Percentiles rank a stretch among this genome's conserved stretches.
These are phyloP conservation scores for Orestias chungarensis DNA, from an alignment of 2,797 vertebrate species.

Conservation along the genomic window DNA sequence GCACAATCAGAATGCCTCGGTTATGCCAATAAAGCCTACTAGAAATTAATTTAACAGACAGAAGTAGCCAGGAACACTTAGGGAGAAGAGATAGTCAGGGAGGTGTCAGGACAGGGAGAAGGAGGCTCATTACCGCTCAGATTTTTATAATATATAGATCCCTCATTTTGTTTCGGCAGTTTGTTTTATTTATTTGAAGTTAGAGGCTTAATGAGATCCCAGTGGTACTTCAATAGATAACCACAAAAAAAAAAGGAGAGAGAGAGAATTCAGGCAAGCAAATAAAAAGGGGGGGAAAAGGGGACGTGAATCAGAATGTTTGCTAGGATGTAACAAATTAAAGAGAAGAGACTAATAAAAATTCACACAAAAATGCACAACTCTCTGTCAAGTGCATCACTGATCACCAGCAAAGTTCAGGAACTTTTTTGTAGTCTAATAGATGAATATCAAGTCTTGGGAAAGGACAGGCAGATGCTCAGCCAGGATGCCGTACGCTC, in stretches of 20 bases:
- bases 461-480: slow-evolving; percentile 52
- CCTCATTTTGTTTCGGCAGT: slow-evolving; percentile 77
- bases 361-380: slow-evolving; percentile 28
- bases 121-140: slow-evolving; percentile 69
- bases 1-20: slow-evolving; percentile 69
- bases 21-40: slow-evolving; percentile 78
- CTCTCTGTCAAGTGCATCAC: slow-evolving; percentile 32
- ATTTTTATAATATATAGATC: slow-evolving; percentile 69
- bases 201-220: slow-evolving; percentile 85
- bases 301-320: slow-evolving; percentile 34
- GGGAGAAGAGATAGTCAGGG: slow-evolving; percentile 53
- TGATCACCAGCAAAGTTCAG: slow-evolving; percentile 41
- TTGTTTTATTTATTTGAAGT: slow-evolving; percentile 86
- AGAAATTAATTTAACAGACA: slow-evolving; percentile 81
- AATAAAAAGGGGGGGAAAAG: slow-evolving; percentile 36
- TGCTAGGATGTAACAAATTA: slow-evolving; percentile 21
- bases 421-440: slow-evolving; percentile 27
- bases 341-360: slow-evolving; percentile 23
- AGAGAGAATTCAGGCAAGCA: slow-evolving; percentile 40
- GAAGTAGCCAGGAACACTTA: slow-evolving; percentile 70
- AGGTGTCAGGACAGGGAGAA: slow-evolving; percentile 69
- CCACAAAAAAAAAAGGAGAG: slow-evolving; percentile 49
- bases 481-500: slow-evolving; percentile 54
- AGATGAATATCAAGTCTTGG: slow-evolving; percentile 58
- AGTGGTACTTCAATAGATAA: slow-evolving; percentile 73